Evolutionary conservation across 1,140 invertebrate genomes (phyloP).

Genomic region (Rhopalosiphum maidis): DNA sequence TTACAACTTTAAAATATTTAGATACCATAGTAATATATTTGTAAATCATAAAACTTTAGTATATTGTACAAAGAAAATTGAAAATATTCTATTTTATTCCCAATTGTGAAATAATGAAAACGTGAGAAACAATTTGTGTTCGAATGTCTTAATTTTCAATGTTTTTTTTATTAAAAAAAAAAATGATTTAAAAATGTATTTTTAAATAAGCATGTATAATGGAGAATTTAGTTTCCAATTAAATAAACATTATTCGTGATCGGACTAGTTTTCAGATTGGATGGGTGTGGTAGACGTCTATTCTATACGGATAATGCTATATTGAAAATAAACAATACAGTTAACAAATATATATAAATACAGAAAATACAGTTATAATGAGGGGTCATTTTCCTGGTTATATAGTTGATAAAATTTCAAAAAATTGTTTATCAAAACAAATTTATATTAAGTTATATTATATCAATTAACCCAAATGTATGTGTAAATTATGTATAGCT

Average conservation of each 20-base stretch:
- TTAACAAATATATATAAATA: too few relatives aligned
- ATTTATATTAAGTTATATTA: background rate
- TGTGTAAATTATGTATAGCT: too few relatives aligned
- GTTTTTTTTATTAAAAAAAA: too few relatives aligned
- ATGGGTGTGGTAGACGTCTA: background rate
- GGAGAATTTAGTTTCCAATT: background rate
- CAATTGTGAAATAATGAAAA: background rate
- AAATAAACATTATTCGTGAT: background rate
- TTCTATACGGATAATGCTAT: too few relatives aligned
- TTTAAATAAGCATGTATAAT: background rate
- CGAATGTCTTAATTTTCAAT: background rate
- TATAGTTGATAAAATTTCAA: background rate
- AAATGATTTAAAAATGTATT: background rate
- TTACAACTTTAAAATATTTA: too few relatives aligned
- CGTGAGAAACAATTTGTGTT: background rate
- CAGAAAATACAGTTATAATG: background rate
- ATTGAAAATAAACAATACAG: too few relatives aligned
- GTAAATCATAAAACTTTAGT: too few relatives aligned
- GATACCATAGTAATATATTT: too few relatives aligned
- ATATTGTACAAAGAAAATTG: too few relatives aligned
- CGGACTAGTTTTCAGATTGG: too few relatives aligned
- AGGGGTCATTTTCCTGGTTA: background rate
- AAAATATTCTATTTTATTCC: too few relatives aligned
- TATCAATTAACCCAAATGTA: background rate
- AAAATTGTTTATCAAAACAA: background rate